Base-by-base conservation (phyloP, 2,888 invertebrate genomes). In the Heliconius sara region DNA sequence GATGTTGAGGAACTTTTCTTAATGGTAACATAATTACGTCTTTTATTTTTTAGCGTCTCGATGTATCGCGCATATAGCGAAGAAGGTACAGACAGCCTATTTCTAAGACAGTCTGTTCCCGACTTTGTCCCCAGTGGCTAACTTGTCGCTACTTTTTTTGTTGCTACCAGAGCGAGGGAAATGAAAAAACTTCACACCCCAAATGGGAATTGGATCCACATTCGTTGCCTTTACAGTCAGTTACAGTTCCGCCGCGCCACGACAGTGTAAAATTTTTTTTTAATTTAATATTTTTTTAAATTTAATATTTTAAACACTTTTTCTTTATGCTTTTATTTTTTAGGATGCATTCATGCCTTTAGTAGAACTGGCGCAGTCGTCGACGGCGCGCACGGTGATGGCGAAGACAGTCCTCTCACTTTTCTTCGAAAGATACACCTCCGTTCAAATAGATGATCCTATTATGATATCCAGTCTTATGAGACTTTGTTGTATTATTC, bases 291-390 rank as follows among this genome's bases (percentile, higher is more conserved):
- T 27, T 27, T 27, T 27, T 27, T 27, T 27, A 2, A 27, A 27
- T 27, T 27, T 27, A 27, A 27, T 27, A 27, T 27, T 27, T 27
- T 52, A 52, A n/a, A 60, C 22, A 22, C n/a, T n/a, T 60, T 57
- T n/a, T 57, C 60, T 60, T n/a, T 60, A 22, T n/a, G 27, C 16
- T 65, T 65, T 65, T 65, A 6, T 75, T 10, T 52, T 39, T 22
- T 89, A 98, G 98, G 98, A 98, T 81, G 97, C 98, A 86, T 99
- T 99, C 89, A 95, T 99, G 89, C 98, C 98, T 1, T 96, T 99
- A 78, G 95, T 99, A 78, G 99, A 99, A 91, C 94, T 99, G 87
- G 98, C 99, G 85, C 98, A 98, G 89, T 97, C 98, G 83, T 98
- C 98, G 84, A 96, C 96, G 65, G 96, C 97, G 0, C 97, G 97